Evolutionary conservation across 2,113 vertebrate species (phyloP), one percentile per base, ranked within the genome.

Genomic region (Petromus typicus): DNA sequence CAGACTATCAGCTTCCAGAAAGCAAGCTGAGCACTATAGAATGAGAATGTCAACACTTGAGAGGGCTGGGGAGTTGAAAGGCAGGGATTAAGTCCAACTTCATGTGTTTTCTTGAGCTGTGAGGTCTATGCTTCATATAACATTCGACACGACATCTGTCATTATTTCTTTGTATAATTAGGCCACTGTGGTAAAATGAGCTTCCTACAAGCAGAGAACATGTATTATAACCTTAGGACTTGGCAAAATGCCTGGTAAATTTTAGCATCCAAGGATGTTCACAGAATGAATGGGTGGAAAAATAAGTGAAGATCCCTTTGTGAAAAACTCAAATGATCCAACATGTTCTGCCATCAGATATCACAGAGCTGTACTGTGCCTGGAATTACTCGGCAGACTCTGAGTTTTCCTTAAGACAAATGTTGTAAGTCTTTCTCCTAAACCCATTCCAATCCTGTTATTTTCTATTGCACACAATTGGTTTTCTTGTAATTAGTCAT

Each of bases 401-500:
- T 5, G 30, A 92, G 71, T 9, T 93, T 88, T 75, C 80, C 61
- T 94, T 73, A 81, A 91, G 67, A 95, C 73, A 94, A 56, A 91
- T 71, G 43, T 45, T 86, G 51, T 75, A 5, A 8, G 43, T 81
- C 27, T 92, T 90, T 76, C 45, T 92, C 57, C 18, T 78, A 84
- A 96, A 86, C 80, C 83, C 93, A 93, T 92, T 84, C 89, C 25
- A 80, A 83, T 83, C 61, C 22, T 96, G 80, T 94, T 88, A 92
- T 89, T 95, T 90, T 91, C 73, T 84, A 91, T 89, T 84, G 51
- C 79, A 94, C 48, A 95, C 90, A 96, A 97, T 67, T 73, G 43
- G 48, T 88, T 93, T 95, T 96, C 67, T 90, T 86, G 95, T 94
- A 95, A 95, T 93, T 95, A 97, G 56, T 92, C 92, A 93, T 92